Conservation (phyloP, 1,140 invertebrate species). For the Leucophenga varia region DNA sequence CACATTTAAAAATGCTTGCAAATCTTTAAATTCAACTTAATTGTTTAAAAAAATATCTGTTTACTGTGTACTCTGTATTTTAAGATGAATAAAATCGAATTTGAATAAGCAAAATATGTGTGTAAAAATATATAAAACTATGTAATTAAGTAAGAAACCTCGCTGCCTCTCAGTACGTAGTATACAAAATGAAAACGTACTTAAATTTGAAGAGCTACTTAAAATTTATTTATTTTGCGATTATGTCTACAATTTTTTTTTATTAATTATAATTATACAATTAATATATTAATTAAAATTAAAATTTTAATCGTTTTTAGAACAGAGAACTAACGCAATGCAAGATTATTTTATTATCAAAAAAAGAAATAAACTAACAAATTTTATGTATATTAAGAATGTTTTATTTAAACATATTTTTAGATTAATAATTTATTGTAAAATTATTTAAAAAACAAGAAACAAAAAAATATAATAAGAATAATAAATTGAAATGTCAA, state of each 20-base stretch:
- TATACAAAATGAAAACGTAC: not conserved
- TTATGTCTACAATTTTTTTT: no score
- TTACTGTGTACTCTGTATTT: conserved; percentile 25
- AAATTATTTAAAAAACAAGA: no score
- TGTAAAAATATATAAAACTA: conserved; percentile 10
- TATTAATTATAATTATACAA: no score
- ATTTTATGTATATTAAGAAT: no score
- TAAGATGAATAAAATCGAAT: conserved; percentile 18
- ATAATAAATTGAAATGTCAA: no score
- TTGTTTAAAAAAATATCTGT: conserved; percentile 13
- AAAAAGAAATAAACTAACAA: conserved; percentile 18
- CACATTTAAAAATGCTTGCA: conserved; percentile 34
- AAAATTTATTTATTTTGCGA: no score
- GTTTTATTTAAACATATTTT: no score
- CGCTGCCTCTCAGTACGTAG: conserved; percentile 52
- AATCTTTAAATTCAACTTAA: conserved; percentile 12
- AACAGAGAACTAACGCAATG: not conserved
- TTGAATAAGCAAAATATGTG: not conserved
- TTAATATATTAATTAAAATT: conserved; percentile 27
- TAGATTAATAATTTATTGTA: no score
- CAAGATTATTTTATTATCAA: conserved; percentile 3
- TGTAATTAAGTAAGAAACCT: conserved; percentile 39
- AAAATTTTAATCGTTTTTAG: conserved; percentile 9
- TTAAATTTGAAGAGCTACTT: no score
- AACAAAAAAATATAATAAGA: no score